Conservation (phyloP, 2,797 vertebrate species). For the Lindbergichthys nudifrons region DNA sequence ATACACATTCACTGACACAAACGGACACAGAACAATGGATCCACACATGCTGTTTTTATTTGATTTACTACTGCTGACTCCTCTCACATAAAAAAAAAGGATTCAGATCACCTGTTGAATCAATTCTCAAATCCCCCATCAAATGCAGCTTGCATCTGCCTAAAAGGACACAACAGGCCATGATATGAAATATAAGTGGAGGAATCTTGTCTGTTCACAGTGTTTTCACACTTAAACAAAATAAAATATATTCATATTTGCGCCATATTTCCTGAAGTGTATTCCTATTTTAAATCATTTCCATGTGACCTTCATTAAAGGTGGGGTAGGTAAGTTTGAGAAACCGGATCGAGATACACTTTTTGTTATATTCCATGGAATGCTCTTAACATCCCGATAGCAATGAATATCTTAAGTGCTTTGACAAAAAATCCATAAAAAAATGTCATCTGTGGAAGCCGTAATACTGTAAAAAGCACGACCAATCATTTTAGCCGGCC, state of each 20-base stretch:
- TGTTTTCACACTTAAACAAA: slow-evolving; percentile 6
- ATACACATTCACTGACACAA: slow-evolving; percentile 16
- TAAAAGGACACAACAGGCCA: background rate
- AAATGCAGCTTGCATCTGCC: slow-evolving; percentile 15
- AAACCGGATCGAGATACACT: too few relatives aligned
- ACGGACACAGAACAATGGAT: slow-evolving; percentile 44
- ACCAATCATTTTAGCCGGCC: too few relatives aligned
- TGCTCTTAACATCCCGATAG: too few relatives aligned
- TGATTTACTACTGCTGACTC: slow-evolving; percentile 36
- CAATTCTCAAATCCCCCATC: slow-evolving; percentile 23
- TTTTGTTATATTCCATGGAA: too few relatives aligned
- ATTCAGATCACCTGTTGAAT: slow-evolving; percentile 48
- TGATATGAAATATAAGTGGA: slow-evolving; percentile 16
- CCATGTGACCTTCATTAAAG: slow-evolving; percentile 13
- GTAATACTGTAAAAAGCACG: too few relatives aligned
- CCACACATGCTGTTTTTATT: slow-evolving; percentile 53
- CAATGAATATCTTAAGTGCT: too few relatives aligned
- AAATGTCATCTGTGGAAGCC: too few relatives aligned
- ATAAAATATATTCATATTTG: background rate
- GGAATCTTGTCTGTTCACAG: slow-evolving; percentile 16
- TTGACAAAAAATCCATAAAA: too few relatives aligned
- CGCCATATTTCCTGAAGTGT: background rate
- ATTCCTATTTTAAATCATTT: slow-evolving; percentile 1
- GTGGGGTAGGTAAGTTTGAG: too few relatives aligned
- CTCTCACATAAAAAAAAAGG: slow-evolving; percentile 21